Evolutionary conservation across 2,888 invertebrate genomes (phyloP).

Genomic region (Netelia melanura): DNA sequence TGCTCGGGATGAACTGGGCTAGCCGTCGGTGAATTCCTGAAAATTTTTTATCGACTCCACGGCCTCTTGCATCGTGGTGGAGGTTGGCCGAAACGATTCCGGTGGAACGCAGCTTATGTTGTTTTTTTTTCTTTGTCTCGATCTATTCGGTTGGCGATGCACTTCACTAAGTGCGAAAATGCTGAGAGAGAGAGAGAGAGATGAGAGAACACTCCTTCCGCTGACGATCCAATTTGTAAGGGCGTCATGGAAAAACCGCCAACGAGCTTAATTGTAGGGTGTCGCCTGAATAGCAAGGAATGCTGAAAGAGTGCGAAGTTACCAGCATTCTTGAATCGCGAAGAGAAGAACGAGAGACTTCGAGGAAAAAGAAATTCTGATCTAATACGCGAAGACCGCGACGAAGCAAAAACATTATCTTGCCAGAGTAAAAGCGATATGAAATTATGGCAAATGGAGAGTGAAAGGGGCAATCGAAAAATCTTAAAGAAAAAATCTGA

Average conservation of each 20-base stretch:
- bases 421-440: background rate
- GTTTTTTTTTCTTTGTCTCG: conserved; percentile 10
- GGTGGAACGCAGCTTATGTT: conserved; percentile 15
- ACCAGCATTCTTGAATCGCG: background rate
- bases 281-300: conserved; percentile 40
- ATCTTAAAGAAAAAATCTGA: background rate
- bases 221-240: conserved; percentile 80
- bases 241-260: conserved; percentile 72
- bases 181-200: background rate
- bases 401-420: background rate
- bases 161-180: background rate
- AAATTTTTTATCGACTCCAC: conserved; percentile 24
- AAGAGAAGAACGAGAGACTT: conserved; percentile 3
- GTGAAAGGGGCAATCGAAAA: background rate
- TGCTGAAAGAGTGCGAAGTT: conserved; percentile 31
- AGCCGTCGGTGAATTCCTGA: conserved; percentile 21
- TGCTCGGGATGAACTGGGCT: conserved; percentile 16
- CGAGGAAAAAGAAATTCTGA: conserved; percentile 17
- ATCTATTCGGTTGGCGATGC: background rate
- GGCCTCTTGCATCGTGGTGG: conserved; percentile 7
- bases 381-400: background rate
- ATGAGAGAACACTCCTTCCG: background rate
- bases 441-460: background rate
- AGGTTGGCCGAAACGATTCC: background rate
- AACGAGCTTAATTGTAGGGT: conserved; percentile 32